Conservation (phyloP, 2,797 vertebrate genomes). For the Sphenopsis melanotis region DNA sequence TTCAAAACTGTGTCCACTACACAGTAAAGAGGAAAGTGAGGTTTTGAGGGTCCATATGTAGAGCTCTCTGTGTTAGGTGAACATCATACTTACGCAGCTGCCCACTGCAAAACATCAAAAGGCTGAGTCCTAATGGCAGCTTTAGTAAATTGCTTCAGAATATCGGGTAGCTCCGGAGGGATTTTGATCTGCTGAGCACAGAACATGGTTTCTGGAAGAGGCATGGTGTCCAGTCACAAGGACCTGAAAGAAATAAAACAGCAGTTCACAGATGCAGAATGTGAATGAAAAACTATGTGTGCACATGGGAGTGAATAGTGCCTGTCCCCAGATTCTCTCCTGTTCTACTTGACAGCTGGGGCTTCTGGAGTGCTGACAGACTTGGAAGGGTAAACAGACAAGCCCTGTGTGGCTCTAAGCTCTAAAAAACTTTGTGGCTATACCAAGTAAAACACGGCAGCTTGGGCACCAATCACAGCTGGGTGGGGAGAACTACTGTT, state of each 20-base stretch:
- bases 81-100: slow-evolving; percentile 81
- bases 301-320: too few species aligned
- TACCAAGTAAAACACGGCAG: not conserved
- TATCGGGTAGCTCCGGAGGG: slow-evolving; percentile 85
- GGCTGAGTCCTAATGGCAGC: slow-evolving; percentile 94
- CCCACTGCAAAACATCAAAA: slow-evolving; percentile 87
- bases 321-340: not conserved
- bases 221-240: slow-evolving; percentile 74
- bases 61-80: fast-evolving
- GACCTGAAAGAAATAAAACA: not conserved
- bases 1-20: not conserved
- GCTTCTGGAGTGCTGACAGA: not conserved
- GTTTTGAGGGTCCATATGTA: not conserved
- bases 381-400: not conserved
- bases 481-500: not conserved
- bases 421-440: not conserved
- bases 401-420: fast-evolving
- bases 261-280: not conserved
- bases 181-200: slow-evolving; percentile 93
- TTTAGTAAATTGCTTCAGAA: slow-evolving; percentile 94
- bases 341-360: fast-evolving
- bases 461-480: not conserved
- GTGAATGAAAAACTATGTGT: not conserved
- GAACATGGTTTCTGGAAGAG: slow-evolving; percentile 87
- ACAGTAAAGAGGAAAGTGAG: not conserved